Percentiles rank a stretch among this genome's conserved stretches.
Evolutionary conservation across 2,797 vertebrate species (phyloP).

Genomic region (Poecile montanus): DNA sequence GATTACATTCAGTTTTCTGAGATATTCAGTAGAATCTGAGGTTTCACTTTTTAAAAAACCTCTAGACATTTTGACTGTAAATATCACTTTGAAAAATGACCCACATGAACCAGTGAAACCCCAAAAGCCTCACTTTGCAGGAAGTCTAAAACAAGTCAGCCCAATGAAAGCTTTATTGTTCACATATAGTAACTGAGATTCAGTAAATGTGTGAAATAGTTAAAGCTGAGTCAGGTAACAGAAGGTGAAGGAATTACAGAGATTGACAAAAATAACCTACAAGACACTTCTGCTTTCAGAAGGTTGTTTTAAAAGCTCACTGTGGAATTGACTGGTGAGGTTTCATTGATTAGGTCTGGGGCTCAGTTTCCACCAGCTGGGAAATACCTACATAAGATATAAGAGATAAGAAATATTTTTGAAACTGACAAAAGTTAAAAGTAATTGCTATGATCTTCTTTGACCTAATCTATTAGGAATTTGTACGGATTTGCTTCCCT

Average conservation of each 20-base stretch:
- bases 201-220: background rate
- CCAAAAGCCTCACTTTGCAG: background rate
- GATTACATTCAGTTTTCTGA: background rate
- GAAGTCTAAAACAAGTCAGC: background rate
- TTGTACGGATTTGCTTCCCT: background rate
- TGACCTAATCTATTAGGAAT: background rate
- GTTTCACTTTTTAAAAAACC: background rate
- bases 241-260: background rate
- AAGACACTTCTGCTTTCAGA: constrained; percentile 2
- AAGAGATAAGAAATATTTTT: background rate
- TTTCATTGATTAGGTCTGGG: constrained; percentile 13
- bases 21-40: background rate
- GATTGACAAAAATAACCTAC: constrained; percentile 8
- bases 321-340: background rate
- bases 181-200: background rate
- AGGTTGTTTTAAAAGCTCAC: background rate
- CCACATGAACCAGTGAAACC: background rate
- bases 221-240: background rate
- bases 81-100: background rate
- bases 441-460: background rate
- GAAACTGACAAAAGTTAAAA: background rate
- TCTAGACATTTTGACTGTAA: background rate
- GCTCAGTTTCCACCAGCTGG: background rate
- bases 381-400: background rate
- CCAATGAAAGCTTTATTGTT: background rate